Conservation (phyloP, 2,888 invertebrate genomes). For the Erebia ligea region DNA sequence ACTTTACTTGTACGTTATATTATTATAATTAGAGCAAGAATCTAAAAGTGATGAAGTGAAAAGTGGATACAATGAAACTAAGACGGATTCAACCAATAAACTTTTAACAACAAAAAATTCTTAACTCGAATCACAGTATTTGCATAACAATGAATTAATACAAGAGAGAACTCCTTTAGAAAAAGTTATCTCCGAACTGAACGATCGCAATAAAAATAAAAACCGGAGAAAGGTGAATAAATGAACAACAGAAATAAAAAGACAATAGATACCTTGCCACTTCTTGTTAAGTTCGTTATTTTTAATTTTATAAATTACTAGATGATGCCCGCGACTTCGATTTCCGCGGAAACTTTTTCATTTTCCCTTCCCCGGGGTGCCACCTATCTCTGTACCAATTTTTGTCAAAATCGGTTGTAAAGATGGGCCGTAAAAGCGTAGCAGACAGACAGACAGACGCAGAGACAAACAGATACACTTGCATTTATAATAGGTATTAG, state of each 20-base stretch:
- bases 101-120: too few species aligned
- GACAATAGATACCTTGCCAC: constrained; percentile 57
- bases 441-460: too few species aligned
- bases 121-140: constrained; percentile 51
- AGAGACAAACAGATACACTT: too few species aligned
- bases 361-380: too few species aligned
- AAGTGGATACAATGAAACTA: constrained; percentile 29
- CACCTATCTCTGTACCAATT: too few species aligned
- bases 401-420: too few species aligned
- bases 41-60: constrained; percentile 21
- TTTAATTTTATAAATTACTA: too few species aligned
- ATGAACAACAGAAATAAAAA: constrained; percentile 61
- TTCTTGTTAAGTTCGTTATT: constrained; percentile 45
- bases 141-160: constrained; percentile 62
- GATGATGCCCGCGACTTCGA: too few species aligned
- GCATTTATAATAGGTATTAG: too few species aligned
- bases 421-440: too few species aligned
- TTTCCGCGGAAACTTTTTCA: too few species aligned
- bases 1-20: too few species aligned
- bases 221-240: constrained; percentile 57
- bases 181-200: constrained; percentile 57
- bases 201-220: constrained; percentile 60
- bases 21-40: not conserved
- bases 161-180: constrained; percentile 58
- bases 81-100: constrained; percentile 47